phyloP scores from a whole-genome alignment of 1,140 invertebrate species.

The Acyrthosiphon pisum region DNA sequence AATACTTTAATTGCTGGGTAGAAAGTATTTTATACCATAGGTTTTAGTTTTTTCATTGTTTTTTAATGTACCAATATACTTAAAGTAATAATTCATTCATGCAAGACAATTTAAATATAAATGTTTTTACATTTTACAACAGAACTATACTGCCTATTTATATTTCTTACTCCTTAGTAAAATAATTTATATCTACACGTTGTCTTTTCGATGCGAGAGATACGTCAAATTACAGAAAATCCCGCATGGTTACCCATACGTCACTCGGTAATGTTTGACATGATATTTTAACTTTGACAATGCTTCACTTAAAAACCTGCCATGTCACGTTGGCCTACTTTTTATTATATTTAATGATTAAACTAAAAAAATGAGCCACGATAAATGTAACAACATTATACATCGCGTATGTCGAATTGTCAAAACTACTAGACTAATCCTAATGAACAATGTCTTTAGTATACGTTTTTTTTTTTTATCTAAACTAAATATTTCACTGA shows the following conservation, averaged over 20 bases:
- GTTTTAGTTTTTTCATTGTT: not conserved
- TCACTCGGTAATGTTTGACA: slow-evolving; percentile 11
- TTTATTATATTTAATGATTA: slow-evolving; percentile 19
- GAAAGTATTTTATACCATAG: not conserved
- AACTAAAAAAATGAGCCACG: not conserved
- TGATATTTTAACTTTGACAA: slow-evolving; percentile 46
- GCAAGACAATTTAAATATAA: not conserved
- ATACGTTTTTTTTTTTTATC: not conserved
- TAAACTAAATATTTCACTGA: not conserved
- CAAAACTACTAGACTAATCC: not conserved
- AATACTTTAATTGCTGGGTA: not conserved
- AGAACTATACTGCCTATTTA: not conserved
- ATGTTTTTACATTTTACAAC: not conserved
- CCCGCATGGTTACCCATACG: not conserved
- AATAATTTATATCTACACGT: not conserved
- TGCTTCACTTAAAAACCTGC: slow-evolving; percentile 33
- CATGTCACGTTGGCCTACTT: slow-evolving; percentile 23
- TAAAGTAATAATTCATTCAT: not conserved
- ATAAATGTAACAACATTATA: not conserved
- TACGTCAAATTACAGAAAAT: slow-evolving; percentile 13
- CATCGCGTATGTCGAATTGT: not conserved
- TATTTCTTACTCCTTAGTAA: not conserved
- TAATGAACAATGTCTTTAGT: not conserved
- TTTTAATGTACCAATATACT: not conserved
- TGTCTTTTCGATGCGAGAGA: not conserved